Evolutionary conservation across 2,888 invertebrate genomes (phyloP).

Genomic region (Dryadula phaetusa): DNA sequence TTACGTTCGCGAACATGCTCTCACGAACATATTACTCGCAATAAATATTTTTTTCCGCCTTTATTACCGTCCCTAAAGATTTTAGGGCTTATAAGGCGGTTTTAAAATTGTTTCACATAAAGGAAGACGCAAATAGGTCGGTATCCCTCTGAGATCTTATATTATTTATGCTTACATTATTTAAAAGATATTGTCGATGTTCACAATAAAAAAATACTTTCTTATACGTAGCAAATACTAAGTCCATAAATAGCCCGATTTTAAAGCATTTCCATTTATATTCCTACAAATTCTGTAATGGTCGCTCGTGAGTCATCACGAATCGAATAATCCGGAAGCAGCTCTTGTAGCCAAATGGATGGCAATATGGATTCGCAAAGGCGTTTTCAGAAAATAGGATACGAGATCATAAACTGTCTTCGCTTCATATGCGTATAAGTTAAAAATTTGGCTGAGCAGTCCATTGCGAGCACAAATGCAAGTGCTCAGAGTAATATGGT

Average conservation of each 20-base stretch:
- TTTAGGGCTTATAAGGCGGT: constrained; percentile 57
- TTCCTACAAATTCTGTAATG: constrained; percentile 37
- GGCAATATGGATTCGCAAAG: constrained; percentile 63
- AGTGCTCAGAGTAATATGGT: constrained; percentile 68
- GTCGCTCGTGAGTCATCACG: constrained; percentile 53
- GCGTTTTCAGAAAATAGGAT: constrained; percentile 66
- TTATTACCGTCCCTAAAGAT: constrained; percentile 67
- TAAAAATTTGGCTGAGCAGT: constrained; percentile 77
- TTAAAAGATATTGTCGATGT: background rate
- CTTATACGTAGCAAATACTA: background rate
- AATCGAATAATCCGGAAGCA: constrained; percentile 55
- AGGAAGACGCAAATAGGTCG: constrained; percentile 1
- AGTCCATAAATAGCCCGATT: constrained; percentile 27
- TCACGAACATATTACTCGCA: constrained; percentile 65
- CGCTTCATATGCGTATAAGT: constrained; percentile 72
- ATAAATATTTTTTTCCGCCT: constrained; percentile 67
- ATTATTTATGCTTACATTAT: constrained; percentile 18
- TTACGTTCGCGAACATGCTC: constrained; percentile 73
- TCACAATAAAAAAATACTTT: background rate
- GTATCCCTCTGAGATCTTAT: background rate
- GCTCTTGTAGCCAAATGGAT: constrained; percentile 64
- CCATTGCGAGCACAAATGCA: constrained; percentile 65
- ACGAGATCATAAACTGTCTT: constrained; percentile 73
- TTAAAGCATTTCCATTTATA: constrained; percentile 36
- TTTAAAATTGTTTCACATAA: constrained; percentile 37